These are phyloP conservation scores for Caenorhabditis becei DNA, from an alignment of 2,888 invertebrate genomes.

Conservation along the genomic window DNA sequence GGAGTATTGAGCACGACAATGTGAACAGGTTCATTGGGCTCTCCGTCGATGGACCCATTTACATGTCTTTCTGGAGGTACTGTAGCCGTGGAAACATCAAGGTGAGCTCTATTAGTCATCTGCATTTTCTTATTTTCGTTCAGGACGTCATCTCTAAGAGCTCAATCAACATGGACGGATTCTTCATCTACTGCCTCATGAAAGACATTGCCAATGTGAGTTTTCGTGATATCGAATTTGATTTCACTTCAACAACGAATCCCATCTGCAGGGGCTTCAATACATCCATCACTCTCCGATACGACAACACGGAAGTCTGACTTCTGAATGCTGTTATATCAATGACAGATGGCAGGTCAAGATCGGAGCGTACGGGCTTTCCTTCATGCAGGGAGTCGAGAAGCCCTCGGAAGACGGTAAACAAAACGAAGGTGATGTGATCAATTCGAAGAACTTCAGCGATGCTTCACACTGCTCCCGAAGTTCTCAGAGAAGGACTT, in stretches of 20 bases:
- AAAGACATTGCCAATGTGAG: conserved; percentile 68
- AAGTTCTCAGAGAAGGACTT: conserved; percentile 67
- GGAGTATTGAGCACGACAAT: conserved; percentile 79
- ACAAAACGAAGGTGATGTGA: not conserved
- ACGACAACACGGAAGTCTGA: conserved; percentile 63
- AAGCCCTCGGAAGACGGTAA: conserved; percentile 60
- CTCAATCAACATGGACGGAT: conserved; percentile 70
- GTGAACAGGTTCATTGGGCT: conserved; percentile 78
- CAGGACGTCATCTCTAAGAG: conserved; percentile 67
- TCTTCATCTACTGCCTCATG: conserved; percentile 70
- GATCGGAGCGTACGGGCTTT: conserved; percentile 69
- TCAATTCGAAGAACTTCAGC: conserved; percentile 44
- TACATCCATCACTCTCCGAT: conserved; percentile 66
- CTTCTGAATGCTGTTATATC: conserved; percentile 69
- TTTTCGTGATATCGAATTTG: conserved; percentile 12
- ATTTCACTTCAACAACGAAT: not conserved
- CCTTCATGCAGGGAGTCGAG: conserved; percentile 64
- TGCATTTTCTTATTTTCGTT: not conserved
- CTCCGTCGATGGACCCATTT: conserved; percentile 73
- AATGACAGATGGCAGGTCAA: conserved; percentile 78
- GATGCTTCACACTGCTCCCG: conserved; percentile 76
- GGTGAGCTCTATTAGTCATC: not conserved
- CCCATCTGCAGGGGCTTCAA: conserved; percentile 63
- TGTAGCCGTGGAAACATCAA: conserved; percentile 71
- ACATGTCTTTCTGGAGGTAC: conserved; percentile 77